phyloP scores from a whole-genome alignment of 2,888 invertebrate genomes.

The Elegia similella region DNA sequence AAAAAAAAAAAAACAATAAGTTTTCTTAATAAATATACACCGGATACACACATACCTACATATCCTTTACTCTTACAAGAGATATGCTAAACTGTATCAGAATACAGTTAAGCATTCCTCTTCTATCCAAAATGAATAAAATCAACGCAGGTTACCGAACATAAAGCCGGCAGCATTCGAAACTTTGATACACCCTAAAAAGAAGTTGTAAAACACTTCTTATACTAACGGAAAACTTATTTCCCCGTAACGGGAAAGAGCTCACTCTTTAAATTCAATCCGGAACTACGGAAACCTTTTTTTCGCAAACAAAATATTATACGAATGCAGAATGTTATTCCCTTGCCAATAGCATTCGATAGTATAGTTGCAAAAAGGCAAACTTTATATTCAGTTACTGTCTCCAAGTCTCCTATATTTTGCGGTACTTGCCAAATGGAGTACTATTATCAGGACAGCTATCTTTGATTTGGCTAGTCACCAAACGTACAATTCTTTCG shows the following conservation, averaged over 20 bases:
- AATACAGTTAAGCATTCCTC: neutral
- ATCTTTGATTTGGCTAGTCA: too few relatives aligned
- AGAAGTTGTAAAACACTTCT: constrained; percentile 41
- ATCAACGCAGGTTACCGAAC: constrained; percentile 30
- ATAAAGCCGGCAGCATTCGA: constrained; percentile 35
- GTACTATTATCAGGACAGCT: constrained; percentile 60
- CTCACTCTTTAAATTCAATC: constrained; percentile 54
- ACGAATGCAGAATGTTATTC: constrained; percentile 49
- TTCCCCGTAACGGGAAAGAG: constrained; percentile 37
- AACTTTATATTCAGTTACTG: constrained; percentile 52
- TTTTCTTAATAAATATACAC: too few relatives aligned
- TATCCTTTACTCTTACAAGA: too few relatives aligned
- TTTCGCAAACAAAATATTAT: constrained; percentile 52
- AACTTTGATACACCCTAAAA: constrained; percentile 43
- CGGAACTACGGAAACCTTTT: constrained; percentile 39
- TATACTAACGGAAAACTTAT: constrained; percentile 43
- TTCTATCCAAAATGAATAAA: constrained; percentile 15
- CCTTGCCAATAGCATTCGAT: constrained; percentile 47
- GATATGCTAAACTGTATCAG: too few relatives aligned
- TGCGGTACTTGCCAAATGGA: constrained; percentile 67
- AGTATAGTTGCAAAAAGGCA: constrained; percentile 45
- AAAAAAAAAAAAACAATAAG: too few relatives aligned
- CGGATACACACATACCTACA: too few relatives aligned
- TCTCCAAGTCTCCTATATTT: constrained; percentile 44
- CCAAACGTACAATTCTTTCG: too few relatives aligned